Base-by-base conservation (phyloP, 1,140 invertebrate species). In the Drosophila nigromelanica region DNA sequence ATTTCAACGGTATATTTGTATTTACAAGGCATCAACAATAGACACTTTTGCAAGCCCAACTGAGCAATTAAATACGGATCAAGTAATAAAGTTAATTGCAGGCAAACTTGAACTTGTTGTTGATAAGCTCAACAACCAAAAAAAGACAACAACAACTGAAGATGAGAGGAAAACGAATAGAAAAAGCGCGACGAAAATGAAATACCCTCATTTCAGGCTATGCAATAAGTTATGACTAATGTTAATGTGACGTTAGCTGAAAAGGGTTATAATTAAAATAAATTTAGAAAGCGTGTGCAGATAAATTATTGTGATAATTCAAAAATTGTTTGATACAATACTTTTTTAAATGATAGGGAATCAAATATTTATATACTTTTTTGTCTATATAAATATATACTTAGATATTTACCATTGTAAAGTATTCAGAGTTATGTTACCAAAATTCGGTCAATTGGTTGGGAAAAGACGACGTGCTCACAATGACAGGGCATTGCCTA, bases 51-150 rank as follows among this genome's bases (percentile, higher is more conserved):
- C 21, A 27, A 37, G n/a, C 54, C 39, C 39, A 56, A 7, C 21
- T 11, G 4, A 42, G 24, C 15, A 30, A 58, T 42, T 42, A 58
- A 42, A 43, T 42, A 42, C 15, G 30, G 39, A 58, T 58, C 39
- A 43, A 42, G 21, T 30, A 58, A 43, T 58, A 18, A 18, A 15
- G 24, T 43, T 58, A 40, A 30, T 43, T 33, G 55, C 33, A 3
- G n/a, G 8, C 40, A 43, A 58, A 43, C 39, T 43, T 58, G 40
- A 58, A 58, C 55, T 43, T 30, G 24, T 33, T 43, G 55, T n/a
- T 35, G 2, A 54, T 18, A 10, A 3, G 10, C 27, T 4, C 24
- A 50, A 30, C 27, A 24, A 12, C 5, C 30, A 50, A 6, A 54
- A 52, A 8, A 35, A 35, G 7, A 33, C 24, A 35, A 15, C 18